These are phyloP conservation scores for Echeneis naucrates DNA, from an alignment of 2,797 vertebrate species.

Conservation along the genomic window DNA sequence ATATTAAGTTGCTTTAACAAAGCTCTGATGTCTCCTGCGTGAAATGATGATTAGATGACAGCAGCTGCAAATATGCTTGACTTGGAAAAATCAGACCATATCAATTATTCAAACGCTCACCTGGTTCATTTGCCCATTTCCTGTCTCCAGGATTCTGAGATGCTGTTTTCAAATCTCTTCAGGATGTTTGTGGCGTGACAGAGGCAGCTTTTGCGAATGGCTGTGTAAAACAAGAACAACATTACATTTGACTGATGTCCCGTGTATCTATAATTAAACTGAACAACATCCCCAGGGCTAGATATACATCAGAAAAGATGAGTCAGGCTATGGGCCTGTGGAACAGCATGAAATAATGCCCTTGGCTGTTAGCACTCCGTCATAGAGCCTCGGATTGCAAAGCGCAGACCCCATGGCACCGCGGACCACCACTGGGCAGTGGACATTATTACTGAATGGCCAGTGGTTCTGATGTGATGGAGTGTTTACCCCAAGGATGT, in stretches of 20 bases:
- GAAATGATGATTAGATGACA: constrained; percentile 67
- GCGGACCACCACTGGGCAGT: constrained; percentile 69
- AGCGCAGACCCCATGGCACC: constrained; percentile 64
- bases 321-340: constrained; percentile 62
- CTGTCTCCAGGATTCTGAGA: constrained; percentile 40
- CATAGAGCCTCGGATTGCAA: constrained; percentile 68
- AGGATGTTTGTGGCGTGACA: constrained; percentile 42
- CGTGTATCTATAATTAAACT: constrained; percentile 74
- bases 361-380: constrained; percentile 68
- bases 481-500: constrained; percentile 68
- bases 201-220: constrained; percentile 47
- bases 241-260: constrained; percentile 75
- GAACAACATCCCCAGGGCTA: constrained; percentile 72
- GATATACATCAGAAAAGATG: constrained; percentile 73
- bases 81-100: constrained; percentile 64
- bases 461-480: constrained; percentile 69
- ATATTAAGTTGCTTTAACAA: constrained; percentile 48
- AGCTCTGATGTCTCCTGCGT: constrained; percentile 50
- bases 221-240: constrained; percentile 74
- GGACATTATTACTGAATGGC: constrained; percentile 69
- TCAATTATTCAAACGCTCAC: constrained; percentile 73
- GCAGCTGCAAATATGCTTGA: constrained; percentile 51
- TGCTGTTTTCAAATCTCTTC: constrained; percentile 39
- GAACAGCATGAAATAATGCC: constrained; percentile 74
- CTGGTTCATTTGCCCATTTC: constrained; percentile 56